phyloP scores from a whole-genome alignment of 2,888 invertebrate species.

The Hetaerina titia region DNA sequence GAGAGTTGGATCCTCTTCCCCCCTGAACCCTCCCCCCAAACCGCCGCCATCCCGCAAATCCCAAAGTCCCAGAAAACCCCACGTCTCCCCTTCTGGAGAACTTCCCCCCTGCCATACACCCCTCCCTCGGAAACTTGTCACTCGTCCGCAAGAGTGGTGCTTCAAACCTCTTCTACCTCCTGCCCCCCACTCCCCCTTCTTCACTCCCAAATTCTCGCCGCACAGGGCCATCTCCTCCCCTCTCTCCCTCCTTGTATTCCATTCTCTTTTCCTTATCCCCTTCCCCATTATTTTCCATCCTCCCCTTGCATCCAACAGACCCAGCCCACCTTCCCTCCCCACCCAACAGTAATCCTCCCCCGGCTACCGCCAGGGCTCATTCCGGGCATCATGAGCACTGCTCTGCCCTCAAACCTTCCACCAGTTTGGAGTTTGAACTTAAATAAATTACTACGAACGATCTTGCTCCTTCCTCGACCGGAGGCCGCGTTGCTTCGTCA shows the following conservation, averaged over 20 bases:
- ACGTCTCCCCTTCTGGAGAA: neutral
- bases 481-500: too few species aligned
- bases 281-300: neutral
- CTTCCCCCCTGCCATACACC: neutral
- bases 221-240: neutral
- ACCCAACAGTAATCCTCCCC: neutral
- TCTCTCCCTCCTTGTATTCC: neutral
- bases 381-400: neutral
- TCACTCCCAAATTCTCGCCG: neutral
- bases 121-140: neutral
- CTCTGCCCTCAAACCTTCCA: neutral
- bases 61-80: neutral
- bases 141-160: constrained; percentile 27
- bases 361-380: neutral
- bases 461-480: neutral
- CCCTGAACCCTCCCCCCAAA: neutral
- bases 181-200: neutral
- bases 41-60: neutral
- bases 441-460: neutral
- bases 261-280: neutral
- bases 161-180: neutral
- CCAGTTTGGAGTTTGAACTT: neutral
- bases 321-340: neutral
- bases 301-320: neutral
- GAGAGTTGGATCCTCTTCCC: neutral